Conservation (phyloP, 2,113 vertebrate genomes). For the Uropsilus gracilis region DNA sequence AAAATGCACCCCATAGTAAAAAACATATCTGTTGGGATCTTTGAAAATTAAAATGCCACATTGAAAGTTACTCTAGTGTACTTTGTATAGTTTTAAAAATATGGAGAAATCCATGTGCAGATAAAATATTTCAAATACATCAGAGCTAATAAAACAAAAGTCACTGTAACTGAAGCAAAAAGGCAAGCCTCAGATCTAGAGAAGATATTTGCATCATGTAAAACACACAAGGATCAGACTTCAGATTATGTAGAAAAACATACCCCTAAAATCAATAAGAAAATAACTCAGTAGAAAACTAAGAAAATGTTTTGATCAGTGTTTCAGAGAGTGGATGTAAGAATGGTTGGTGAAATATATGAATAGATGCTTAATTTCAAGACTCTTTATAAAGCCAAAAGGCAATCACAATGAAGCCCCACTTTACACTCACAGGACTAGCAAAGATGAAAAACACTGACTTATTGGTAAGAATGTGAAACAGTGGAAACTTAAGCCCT, state of each 20-base stretch:
- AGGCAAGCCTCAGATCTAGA: no score
- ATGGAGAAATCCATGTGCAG: no score
- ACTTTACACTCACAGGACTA: neutral
- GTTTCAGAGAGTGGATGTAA: neutral
- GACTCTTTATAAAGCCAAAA: neutral
- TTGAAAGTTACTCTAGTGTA: neutral
- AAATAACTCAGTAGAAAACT: neutral
- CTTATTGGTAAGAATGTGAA: neutral
- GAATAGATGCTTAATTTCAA: neutral
- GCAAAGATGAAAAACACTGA: neutral
- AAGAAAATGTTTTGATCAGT: neutral
- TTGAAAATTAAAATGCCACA: neutral
- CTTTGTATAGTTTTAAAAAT: no score
- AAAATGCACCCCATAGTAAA: neutral
- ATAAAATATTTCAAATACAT: no score
- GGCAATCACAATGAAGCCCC: neutral
- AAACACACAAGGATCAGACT: neutral
- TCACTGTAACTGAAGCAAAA: neutral
- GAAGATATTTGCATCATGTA: no score
- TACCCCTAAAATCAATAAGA: neutral
- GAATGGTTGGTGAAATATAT: neutral
- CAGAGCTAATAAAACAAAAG: no score
- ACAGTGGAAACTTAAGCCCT: neutral
- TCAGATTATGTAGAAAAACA: neutral
- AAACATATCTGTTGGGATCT: neutral